Conservation (phyloP, 2,797 vertebrate species). For the Eulemur rubriventer region DNA sequence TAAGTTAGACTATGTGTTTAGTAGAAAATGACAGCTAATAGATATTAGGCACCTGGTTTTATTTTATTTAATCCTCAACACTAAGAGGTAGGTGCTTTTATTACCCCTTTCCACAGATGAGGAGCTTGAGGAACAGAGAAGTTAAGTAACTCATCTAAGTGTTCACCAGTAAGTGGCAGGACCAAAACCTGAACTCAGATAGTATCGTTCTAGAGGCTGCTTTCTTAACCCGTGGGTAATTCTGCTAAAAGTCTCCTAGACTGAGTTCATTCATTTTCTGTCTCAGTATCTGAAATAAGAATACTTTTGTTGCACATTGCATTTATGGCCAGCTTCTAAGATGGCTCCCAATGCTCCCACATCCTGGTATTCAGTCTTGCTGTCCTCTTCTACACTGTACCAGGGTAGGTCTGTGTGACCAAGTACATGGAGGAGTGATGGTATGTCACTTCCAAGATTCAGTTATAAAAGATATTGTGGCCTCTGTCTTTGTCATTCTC, state of each 20-base stretch:
- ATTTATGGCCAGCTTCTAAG: neutral
- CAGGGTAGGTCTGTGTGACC: neutral
- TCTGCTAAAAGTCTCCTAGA: neutral
- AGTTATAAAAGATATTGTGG: neutral
- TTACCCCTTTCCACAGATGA: neutral
- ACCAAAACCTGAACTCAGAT: neutral
- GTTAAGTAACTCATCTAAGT: neutral
- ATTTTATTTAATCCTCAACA: neutral
- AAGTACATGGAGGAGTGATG: neutral
- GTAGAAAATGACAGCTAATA: neutral
- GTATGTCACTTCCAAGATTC: neutral
- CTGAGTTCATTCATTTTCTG: neutral
- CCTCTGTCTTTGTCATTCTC: neutral
- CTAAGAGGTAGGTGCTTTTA: neutral
- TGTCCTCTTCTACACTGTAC: neutral
- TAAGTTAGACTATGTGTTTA: neutral
- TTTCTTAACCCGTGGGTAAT: neutral
- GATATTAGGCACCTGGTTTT: neutral
- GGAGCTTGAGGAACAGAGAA: neutral
- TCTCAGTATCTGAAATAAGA: neutral
- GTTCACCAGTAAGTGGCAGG: neutral
- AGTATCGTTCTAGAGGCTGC: neutral
- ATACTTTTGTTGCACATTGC: neutral
- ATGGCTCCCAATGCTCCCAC: neutral
- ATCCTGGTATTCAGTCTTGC: neutral